Evolutionary conservation across 2,888 invertebrate species (phyloP), one percentile per base, ranked within the genome.

Genomic region (Drosophila incognita): DNA sequence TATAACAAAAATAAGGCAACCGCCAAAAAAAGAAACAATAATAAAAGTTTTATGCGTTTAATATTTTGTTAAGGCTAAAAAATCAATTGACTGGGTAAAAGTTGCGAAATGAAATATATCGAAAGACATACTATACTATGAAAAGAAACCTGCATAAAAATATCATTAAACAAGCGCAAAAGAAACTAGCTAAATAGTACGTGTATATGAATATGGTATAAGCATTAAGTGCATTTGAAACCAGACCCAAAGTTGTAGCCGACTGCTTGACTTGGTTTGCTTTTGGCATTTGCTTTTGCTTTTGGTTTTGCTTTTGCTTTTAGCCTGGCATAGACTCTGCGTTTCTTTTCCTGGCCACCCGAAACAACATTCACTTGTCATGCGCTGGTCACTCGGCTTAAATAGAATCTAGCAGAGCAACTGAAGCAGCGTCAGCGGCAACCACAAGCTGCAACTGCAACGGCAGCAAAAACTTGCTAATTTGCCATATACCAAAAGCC

Each of bases 331-430:
- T 24, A 57, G 53, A 61, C 52, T 60, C 57, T 70, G 49, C 64
- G 51, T 70, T 73, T 67, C 77, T 68, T 79, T 87, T 82, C 72
- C 83, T 83, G 80, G 74, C 82, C 81, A 63, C 81, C 76, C 74
- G 57, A 84, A 84, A 86, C 85, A 85, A 85, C 85, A 85, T 88
- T 85, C 85, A 85, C 85, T 85, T 82, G 83, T 80, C 86, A 76
- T 79, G 71, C 57, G 74, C 48, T 60, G 53, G 75, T 73, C 71
- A 77, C 80, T 74, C 63, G 77, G 77, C 71, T 73, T 64, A 83
- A 85, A 79, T 86, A 88, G 88, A 85, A 85, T 86, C 70, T 70
- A 68, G 48, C 62, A 49, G 59, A 60, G 54, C 33, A 46, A 46
- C 46, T 46, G 46, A 24, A 21, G 21, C 66, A 63, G 42, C 67